Percentiles rank a stretch among this genome's conserved stretches.
phyloP scores from a whole-genome alignment of 2,797 vertebrate genomes.

The Gymnothorax javanicus region DNA sequence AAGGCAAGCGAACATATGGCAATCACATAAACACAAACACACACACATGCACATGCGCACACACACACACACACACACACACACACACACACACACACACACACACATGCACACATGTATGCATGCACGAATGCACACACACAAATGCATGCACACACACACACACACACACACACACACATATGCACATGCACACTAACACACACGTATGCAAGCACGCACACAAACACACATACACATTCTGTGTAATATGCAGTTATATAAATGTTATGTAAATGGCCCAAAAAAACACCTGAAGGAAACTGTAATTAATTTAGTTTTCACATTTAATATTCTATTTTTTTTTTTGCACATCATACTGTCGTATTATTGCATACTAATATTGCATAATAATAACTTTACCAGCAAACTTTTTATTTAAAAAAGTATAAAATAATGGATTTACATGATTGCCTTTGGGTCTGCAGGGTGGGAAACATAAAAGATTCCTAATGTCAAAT shows the following conservation, averaged over 20 bases:
- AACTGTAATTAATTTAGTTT: constrained; percentile 39
- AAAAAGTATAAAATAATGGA: constrained; percentile 56
- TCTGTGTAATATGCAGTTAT: background rate
- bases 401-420: constrained; percentile 48
- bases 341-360: constrained; percentile 45
- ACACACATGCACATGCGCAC: background rate
- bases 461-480: constrained; percentile 61
- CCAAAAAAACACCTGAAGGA: constrained; percentile 32
- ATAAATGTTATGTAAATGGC: background rate
- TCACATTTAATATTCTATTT: constrained; percentile 29
- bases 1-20: too few species aligned
- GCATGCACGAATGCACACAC: background rate
- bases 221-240: background rate
- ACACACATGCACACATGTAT: background rate
- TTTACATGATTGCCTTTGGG: constrained; percentile 64
- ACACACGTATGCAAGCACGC: background rate
- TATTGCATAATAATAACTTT: constrained; percentile 52
- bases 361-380: constrained; percentile 57
- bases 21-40: background rate
- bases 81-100: background rate
- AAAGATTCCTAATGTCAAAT: constrained; percentile 71
- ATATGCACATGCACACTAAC: background rate
- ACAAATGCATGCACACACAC: background rate
- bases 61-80: background rate
- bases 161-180: background rate